Evolutionary conservation across 2,113 vertebrate species (phyloP).

Genomic region (Bagarius yarrelli): DNA sequence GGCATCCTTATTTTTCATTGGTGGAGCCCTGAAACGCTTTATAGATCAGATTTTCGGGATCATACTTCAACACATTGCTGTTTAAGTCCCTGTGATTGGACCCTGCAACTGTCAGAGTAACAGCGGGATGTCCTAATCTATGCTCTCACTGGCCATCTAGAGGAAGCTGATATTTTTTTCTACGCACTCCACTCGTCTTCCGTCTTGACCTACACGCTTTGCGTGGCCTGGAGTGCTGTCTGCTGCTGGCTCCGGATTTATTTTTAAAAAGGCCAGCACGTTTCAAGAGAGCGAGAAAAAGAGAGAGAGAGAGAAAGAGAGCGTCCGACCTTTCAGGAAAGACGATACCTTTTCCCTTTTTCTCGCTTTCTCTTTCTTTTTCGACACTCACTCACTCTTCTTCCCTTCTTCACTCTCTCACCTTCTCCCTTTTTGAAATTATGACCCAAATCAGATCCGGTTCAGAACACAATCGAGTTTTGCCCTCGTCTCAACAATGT

Average conservation of each 20-base stretch:
- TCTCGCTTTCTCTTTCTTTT: constrained; percentile 15
- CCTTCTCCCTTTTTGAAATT: constrained; percentile 8
- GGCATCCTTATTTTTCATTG: background rate
- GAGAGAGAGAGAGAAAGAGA: constrained; percentile 32
- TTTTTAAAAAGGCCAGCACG: constrained; percentile 56
- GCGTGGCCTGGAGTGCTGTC: background rate
- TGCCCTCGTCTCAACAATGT: constrained; percentile 34
- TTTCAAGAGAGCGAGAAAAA: constrained; percentile 27
- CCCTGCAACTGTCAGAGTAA: background rate
- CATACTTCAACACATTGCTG: background rate
- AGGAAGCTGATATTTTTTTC: constrained; percentile 23
- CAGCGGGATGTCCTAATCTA: background rate
- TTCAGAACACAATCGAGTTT: constrained; percentile 37
- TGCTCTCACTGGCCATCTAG: background rate
- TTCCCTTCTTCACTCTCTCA: constrained; percentile 12
- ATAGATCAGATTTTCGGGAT: background rate
- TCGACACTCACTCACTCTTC: background rate
- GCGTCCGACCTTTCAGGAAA: constrained; percentile 55
- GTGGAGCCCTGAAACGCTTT: background rate
- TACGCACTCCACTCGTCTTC: background rate
- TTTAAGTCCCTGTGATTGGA: no score
- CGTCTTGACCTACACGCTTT: constrained; percentile 26
- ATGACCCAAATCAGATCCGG: constrained; percentile 45
- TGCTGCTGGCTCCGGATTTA: constrained; percentile 16
- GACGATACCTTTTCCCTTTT: constrained; percentile 43